A percentile compares a stretch with the other conserved stretches of the same genome.
These are phyloP conservation scores for Trichonephila clavipes DNA, from an alignment of 1,140 invertebrate genomes.

Conservation along the genomic window DNA sequence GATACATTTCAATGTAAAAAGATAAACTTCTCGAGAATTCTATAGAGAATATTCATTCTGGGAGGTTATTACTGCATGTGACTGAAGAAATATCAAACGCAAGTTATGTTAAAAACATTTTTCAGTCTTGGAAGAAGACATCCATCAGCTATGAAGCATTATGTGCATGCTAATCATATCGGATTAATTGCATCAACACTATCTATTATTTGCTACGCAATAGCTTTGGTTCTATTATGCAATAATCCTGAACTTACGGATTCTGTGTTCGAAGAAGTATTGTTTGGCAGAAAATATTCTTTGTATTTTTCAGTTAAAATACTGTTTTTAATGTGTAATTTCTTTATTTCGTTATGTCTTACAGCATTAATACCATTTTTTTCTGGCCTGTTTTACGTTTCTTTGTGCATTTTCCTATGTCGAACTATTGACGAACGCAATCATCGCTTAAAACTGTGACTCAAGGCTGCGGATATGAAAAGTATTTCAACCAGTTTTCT, in stretches of 20 bases:
- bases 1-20: neutral
- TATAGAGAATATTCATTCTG: neutral
- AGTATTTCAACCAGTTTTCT: neutral
- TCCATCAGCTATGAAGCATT: too few species aligned
- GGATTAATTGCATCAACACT: too few species aligned
- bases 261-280: too few species aligned
- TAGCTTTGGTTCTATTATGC: too few species aligned
- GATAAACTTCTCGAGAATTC: neutral
- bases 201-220: too few species aligned
- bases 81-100: neutral
- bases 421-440: neutral
- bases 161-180: too few species aligned
- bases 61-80: neutral
- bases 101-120: neutral
- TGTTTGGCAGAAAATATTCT: too few species aligned
- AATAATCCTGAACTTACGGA: too few species aligned
- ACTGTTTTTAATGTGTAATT: too few species aligned
- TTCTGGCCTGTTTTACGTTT: neutral
- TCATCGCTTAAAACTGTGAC: neutral
- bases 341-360: too few species aligned
- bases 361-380: neutral
- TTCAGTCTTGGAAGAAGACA: neutral
- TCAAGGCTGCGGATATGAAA: neutral
- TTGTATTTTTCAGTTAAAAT: too few species aligned
- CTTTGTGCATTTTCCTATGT: neutral